Base-by-base conservation (phyloP, 2,797 vertebrate species). In the Chaunax sp. region DNA sequence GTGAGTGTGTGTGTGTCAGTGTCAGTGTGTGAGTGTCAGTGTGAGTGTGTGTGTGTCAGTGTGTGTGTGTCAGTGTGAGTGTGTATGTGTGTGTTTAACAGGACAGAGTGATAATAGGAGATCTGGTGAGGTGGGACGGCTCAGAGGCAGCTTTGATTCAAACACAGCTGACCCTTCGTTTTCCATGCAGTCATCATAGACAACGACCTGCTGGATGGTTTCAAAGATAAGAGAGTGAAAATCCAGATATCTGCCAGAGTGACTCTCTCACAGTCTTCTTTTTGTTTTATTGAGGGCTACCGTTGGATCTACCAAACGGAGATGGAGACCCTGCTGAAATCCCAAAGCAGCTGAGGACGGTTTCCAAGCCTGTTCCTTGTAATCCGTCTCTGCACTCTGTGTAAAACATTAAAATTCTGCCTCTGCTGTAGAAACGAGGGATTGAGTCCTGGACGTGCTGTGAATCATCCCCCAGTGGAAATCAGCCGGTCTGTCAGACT, bases 241-340 rank as follows among this genome's bases (percentile, higher is more conserved):
- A 64, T 16, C 19, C 14, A 15, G 25, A 19, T 60, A 69, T 79
- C 75, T 20, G 47, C 45, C 12, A 30, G 35, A 59, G 38, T 44
- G 33, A 44, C 54, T 71, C 76, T 33, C 61, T 67, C 75, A 71
- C 84, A 73, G 75, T 81, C 79, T 85, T n/a, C n/a, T n/a, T n/a
- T n/a, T n/a, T n/a, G n/a, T n/a, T n/a, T n/a, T n/a, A n/a, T n/a
- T n/a, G n/a, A n/a, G n/a, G n/a, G n/a, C n/a, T n/a, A n/a, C n/a
- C n/a, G n/a, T n/a, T n/a, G n/a, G n/a, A n/a, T n/a, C n/a, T n/a
- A n/a, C n/a, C 71, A 85, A 86, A 89, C 78, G 73, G 78, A 90
- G 86, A 91, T 87, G 84, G 87, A 77, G 90, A 90, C 86, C 81
- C 46, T 19, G 8, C 38, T 11, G 23, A 83, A 85, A 74, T 90